These are phyloP conservation scores for Ectropis grisescens DNA, from an alignment of 1,140 invertebrate genomes.

Conservation along the genomic window DNA sequence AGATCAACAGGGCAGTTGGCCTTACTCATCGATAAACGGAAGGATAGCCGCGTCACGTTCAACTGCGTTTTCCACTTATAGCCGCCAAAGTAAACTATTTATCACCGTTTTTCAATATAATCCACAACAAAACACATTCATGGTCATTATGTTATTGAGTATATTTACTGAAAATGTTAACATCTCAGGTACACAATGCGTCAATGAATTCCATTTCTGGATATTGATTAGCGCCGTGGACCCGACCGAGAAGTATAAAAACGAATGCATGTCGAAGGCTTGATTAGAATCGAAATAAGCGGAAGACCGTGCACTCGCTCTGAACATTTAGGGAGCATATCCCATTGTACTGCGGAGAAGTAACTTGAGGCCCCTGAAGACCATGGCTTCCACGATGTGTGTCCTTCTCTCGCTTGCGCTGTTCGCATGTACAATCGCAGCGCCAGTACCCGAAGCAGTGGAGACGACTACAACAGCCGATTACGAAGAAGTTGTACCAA, in stretches of 20 bases:
- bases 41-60: conserved; percentile 2
- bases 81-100: conserved; percentile 17
- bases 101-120: conserved; percentile 23
- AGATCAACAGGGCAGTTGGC: no score
- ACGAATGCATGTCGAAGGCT: conserved; percentile 12
- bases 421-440: conserved; percentile 14
- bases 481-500: conserved; percentile 18
- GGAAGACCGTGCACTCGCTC: conserved; percentile 9
- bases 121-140: conserved; percentile 43
- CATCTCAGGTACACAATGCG: neutral
- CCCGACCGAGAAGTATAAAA: conserved; percentile 34
- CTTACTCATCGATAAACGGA: no score
- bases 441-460: conserved; percentile 19
- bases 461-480: conserved; percentile 23
- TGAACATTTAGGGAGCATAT: conserved; percentile 7
- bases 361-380: conserved; percentile 21
- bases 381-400: conserved; percentile 32
- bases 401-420: conserved; percentile 30
- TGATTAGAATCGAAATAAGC: conserved; percentile 18
- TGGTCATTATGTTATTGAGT: conserved; percentile 56
- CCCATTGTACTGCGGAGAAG: conserved; percentile 19
- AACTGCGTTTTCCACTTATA: conserved; percentile 3
- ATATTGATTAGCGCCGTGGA: conserved; percentile 49
- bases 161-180: neutral
- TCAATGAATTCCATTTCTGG: conserved; percentile 41